These are phyloP conservation scores for Nudaria mundana DNA, from an alignment of 2,888 invertebrate species.

Conservation along the genomic window DNA sequence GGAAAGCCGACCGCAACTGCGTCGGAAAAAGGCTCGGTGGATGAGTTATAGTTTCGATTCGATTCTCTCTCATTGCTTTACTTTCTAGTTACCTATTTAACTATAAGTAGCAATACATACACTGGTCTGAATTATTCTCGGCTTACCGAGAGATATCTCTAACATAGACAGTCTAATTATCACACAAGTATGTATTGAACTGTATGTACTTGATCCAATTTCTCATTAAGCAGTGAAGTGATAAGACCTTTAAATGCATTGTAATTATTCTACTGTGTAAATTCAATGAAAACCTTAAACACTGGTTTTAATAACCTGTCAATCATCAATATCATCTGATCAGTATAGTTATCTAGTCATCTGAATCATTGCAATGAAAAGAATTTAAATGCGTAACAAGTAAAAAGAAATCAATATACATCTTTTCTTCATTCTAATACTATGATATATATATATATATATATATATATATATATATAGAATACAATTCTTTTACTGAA, in stretches of 20 bases:
- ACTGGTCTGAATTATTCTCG: slow-evolving; percentile 60
- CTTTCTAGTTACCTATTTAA: too few species aligned
- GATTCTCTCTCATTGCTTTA: too few species aligned
- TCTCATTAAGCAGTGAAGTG: slow-evolving; percentile 47
- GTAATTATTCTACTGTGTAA: slow-evolving; percentile 30
- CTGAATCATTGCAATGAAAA: slow-evolving; percentile 5
- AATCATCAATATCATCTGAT: slow-evolving; percentile 21
- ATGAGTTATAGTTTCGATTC: too few species aligned
- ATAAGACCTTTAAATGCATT: slow-evolving; percentile 37
- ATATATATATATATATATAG: too few species aligned
- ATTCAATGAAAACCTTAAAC: slow-evolving; percentile 25
- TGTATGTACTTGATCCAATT: too few species aligned
- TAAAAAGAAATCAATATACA: slow-evolving; percentile 7
- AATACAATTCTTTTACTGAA: slow-evolving; percentile 15
- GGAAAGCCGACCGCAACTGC: too few species aligned
- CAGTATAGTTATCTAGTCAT: too few species aligned
- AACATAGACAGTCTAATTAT: slow-evolving; percentile 52
- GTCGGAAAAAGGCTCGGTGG: too few species aligned
- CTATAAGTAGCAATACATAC: slow-evolving; percentile 42
- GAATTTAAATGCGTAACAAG: not conserved
- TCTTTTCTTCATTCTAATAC: slow-evolving; percentile 1
- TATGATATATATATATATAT: too few species aligned
- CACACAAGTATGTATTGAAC: too few species aligned
- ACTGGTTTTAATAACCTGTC: slow-evolving; percentile 26
- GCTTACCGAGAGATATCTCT: slow-evolving; percentile 52